phyloP scores from a whole-genome alignment of 1,140 invertebrate species.

The Trichomalopsis sarcophagae region DNA sequence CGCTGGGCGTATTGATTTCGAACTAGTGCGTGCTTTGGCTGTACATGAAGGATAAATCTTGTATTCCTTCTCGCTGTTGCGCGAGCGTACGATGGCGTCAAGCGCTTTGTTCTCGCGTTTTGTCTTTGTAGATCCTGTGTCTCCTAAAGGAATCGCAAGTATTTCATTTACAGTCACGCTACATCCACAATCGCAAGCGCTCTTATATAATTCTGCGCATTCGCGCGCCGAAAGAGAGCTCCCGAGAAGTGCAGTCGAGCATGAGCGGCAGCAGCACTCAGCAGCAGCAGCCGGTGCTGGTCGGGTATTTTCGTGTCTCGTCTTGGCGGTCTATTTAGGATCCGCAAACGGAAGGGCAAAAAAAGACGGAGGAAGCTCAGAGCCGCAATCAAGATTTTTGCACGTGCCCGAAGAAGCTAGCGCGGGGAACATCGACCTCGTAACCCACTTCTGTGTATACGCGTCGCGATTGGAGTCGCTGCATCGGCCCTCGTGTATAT shows the following conservation, averaged over 20 bases:
- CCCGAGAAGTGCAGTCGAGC: too few relatives aligned
- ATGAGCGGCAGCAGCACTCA: too few relatives aligned
- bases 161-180: too few relatives aligned
- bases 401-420: background rate
- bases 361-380: background rate
- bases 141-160: too few relatives aligned
- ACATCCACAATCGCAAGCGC: too few relatives aligned
- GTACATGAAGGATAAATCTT: background rate
- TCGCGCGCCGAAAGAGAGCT: too few relatives aligned
- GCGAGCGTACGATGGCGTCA: too few relatives aligned
- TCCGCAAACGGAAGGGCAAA: background rate
- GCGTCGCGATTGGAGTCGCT: background rate
- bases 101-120: too few relatives aligned
- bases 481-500: background rate
- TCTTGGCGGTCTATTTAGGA: background rate
- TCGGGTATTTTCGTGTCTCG: background rate
- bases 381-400: constrained; percentile 20
- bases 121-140: too few relatives aligned
- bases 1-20: background rate
- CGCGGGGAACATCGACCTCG: constrained; percentile 40
- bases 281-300: background rate
- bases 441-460: constrained; percentile 22
- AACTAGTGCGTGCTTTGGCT: background rate
- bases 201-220: too few relatives aligned
- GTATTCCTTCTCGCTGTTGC: background rate